These are phyloP conservation scores for Holcopasites calliopsidis DNA, from an alignment of 1,140 invertebrate species.

Conservation along the genomic window DNA sequence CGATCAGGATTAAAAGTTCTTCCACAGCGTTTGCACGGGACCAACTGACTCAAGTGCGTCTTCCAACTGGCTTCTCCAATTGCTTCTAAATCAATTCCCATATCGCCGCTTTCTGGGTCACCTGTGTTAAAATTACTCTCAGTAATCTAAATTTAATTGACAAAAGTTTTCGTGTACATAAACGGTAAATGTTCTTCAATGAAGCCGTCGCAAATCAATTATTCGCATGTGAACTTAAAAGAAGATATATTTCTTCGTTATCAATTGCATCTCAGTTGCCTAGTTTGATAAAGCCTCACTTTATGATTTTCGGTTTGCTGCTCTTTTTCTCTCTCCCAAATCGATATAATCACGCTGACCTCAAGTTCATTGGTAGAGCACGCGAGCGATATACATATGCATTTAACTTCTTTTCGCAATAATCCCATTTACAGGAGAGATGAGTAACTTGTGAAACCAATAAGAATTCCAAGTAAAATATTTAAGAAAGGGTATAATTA, in stretches of 20 bases:
- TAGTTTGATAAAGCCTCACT: background rate
- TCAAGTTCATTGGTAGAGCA: slow-evolving; percentile 18
- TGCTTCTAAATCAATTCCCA: slow-evolving; percentile 26
- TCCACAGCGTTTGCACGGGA: slow-evolving; percentile 85
- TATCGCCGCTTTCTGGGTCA: slow-evolving; percentile 29
- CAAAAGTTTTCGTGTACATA: too few species aligned
- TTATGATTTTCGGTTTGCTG: background rate
- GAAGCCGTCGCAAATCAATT: background rate
- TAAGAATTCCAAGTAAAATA: background rate
- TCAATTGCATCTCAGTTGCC: background rate
- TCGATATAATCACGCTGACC: slow-evolving; percentile 30
- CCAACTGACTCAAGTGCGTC: slow-evolving; percentile 80
- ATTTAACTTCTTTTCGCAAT: background rate
- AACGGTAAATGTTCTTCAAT: background rate
- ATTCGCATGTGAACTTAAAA: background rate
- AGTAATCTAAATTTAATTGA: too few species aligned
- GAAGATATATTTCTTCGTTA: background rate
- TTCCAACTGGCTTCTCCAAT: slow-evolving; percentile 82
- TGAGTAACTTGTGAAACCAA: background rate
- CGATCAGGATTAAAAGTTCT: slow-evolving; percentile 87
- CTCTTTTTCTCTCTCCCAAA: background rate
- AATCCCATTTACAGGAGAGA: background rate
- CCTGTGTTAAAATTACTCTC: slow-evolving; percentile 34
- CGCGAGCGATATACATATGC: background rate
- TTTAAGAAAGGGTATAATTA: background rate